Conservation (phyloP, 2,113 vertebrate genomes). For the Stegastes partitus region DNA sequence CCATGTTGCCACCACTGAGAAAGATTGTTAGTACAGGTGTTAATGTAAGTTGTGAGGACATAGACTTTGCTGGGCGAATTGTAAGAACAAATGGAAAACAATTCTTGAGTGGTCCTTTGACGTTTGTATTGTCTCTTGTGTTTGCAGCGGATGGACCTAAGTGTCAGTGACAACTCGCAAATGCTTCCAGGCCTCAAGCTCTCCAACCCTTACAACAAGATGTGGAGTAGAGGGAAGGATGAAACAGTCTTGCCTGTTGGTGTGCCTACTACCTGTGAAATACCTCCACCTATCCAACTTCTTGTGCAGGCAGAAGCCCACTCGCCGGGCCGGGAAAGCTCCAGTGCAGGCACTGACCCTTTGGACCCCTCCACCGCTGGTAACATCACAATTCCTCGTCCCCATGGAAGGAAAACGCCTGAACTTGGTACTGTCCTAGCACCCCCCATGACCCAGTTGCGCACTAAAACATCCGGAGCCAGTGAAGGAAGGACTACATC, state of each 20-base stretch:
- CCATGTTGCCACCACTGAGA: too few species aligned
- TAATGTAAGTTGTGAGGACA: too few species aligned
- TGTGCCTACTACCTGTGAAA: slow-evolving; percentile 77
- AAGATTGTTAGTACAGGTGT: too few species aligned
- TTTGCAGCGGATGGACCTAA: slow-evolving; percentile 90
- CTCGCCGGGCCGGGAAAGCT: slow-evolving; percentile 75
- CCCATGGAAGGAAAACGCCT: slow-evolving; percentile 93
- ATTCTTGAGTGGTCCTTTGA: not conserved
- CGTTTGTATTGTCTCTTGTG: slow-evolving; percentile 36
- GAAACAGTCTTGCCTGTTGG: slow-evolving; percentile 84
- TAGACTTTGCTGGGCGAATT: too few species aligned
- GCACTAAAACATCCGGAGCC: slow-evolving; percentile 81
- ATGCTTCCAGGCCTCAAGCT: slow-evolving; percentile 88
- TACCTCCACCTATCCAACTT: slow-evolving; percentile 75
- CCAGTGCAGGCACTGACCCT: slow-evolving; percentile 14
- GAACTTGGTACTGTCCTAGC: slow-evolving; percentile 90
- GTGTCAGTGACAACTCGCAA: slow-evolving; percentile 82
- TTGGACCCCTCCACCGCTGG: slow-evolving; percentile 57
- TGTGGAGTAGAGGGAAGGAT: slow-evolving; percentile 89
- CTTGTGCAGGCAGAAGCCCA: slow-evolving; percentile 59
- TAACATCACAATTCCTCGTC: slow-evolving; percentile 94
- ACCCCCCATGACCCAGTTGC: slow-evolving; percentile 81
- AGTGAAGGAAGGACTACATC: slow-evolving; percentile 69
- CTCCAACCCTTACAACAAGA: slow-evolving; percentile 89
- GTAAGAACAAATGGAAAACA: too few species aligned